A percentile compares a stretch with the other conserved stretches of the same genome.
phyloP scores from a whole-genome alignment of 2,888 invertebrate species.

The Habroteleia sp. region DNA sequence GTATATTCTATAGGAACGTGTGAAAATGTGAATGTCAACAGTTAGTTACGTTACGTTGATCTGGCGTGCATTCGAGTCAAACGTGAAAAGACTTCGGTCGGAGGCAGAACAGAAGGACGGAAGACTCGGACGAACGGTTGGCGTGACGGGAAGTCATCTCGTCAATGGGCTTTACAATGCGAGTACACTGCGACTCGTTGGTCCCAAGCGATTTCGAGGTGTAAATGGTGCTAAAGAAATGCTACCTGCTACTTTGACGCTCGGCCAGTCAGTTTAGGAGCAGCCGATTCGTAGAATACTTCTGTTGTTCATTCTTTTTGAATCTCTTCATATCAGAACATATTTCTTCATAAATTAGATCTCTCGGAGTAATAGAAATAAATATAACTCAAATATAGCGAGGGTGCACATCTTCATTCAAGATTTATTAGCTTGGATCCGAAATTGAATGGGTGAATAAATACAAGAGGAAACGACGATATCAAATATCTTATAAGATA shows the following conservation, averaged over 20 bases:
- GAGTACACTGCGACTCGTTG: slow-evolving; percentile 46
- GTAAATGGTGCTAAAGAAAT: slow-evolving; percentile 64
- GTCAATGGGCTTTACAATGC: slow-evolving; percentile 62
- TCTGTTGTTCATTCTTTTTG: slow-evolving; percentile 32
- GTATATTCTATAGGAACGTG: slow-evolving; percentile 31
- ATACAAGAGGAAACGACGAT: neutral
- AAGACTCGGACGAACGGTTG: slow-evolving; percentile 60
- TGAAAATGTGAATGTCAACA: slow-evolving; percentile 60
- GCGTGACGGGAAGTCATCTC: slow-evolving; percentile 67
- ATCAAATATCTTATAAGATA: too few species aligned
- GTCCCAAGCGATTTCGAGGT: slow-evolving; percentile 59
- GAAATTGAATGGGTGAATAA: too few species aligned
- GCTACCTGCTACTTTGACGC: slow-evolving; percentile 63
- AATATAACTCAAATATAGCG: neutral
- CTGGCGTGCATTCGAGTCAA: slow-evolving; percentile 24
- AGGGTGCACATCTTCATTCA: neutral
- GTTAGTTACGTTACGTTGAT: slow-evolving; percentile 55
- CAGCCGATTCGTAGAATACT: slow-evolving; percentile 45
- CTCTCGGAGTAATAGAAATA: slow-evolving; percentile 8
- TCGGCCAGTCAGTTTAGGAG: slow-evolving; percentile 29
- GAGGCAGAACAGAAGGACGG: slow-evolving; percentile 57
- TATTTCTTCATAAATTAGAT: slow-evolving; percentile 55
- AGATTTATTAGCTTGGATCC: neutral
- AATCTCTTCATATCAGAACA: slow-evolving; percentile 6
- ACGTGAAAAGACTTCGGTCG: slow-evolving; percentile 53